Evolutionary conservation across 1,140 invertebrate genomes (phyloP), one percentile per base, ranked within the genome.

Genomic region (Cherax quadricarinatus): DNA sequence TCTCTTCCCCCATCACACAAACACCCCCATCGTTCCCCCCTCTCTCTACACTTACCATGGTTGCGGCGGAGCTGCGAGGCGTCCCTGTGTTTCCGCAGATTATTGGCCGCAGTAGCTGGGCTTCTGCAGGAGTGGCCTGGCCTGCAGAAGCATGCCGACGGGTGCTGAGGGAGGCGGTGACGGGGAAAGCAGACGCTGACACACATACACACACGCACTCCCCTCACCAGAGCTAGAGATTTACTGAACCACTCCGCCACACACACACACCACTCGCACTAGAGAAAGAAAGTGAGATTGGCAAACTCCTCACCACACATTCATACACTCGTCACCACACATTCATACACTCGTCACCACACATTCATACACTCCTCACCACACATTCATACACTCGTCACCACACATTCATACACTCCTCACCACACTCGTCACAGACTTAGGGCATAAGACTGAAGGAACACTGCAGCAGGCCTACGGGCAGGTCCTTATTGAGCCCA

Each of bases 221-320:
- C 85, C 85, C 30, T 86, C 85, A 86, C 85, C 73, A 86, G 16
- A 12, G 75, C 85, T 66, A 86, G 85, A 70, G 85, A 30, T 75
- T 86, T 66, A 86, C 85, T 86, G 75, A 86, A 62, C 75, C 85
- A 73, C 85, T 86, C 85, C 62, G 21, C 4, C 9, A 62, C 85
- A 21, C 85, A 62, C 85, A 62, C 85, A 62, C 85, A 66, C 30
- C 85, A 86, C 21, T 4, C 48, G 41, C 70, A 53, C 60, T 70
- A 21, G 18, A 75, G 85, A 86, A 86, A 86, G 85, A 86, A 86
- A 86, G 85, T 86, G 85, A 62, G 24, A 21, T 30, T 60, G 24
- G 62, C 41, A 30, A 6, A 6, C 49, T 48, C 81, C 57, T 83
- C 57, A 16, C 24, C 21, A 14, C 21, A 57, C 21, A 53, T 60